Evolutionary conservation across 2,888 invertebrate genomes (phyloP).

Genomic region (Dione juno): DNA sequence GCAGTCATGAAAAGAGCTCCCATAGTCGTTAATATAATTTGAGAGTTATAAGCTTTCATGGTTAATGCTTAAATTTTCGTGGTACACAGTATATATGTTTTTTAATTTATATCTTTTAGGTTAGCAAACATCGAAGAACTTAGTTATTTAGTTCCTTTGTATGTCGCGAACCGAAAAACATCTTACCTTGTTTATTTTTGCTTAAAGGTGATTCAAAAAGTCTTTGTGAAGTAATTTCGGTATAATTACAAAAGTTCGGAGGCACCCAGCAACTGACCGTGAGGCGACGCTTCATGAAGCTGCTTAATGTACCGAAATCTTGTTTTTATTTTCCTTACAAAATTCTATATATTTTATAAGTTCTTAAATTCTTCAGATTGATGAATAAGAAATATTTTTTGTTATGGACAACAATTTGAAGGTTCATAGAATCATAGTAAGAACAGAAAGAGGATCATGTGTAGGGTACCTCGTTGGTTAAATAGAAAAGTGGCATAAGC

Average conservation of each 20-base stretch:
- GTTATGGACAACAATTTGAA: no score
- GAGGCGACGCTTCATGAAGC: conserved; percentile 24
- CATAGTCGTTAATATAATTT: no score
- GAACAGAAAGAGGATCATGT: no score
- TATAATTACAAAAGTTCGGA: conserved; percentile 23
- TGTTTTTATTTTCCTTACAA: conserved; percentile 24
- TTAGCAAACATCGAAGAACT: not conserved
- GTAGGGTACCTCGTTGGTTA: no score
- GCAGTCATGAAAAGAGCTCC: no score
- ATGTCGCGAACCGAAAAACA: not conserved
- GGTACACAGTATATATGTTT: not conserved
- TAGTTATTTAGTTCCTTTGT: not conserved
- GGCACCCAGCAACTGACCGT: conserved; percentile 24
- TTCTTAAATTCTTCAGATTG: not conserved
- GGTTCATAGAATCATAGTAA: no score
- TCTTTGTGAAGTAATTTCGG: conserved; percentile 9
- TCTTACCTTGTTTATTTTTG: conserved; percentile 18
- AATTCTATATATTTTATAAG: conserved; percentile 4
- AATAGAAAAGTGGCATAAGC: no score
- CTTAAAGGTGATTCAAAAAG: conserved; percentile 14
- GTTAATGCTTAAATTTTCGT: no score
- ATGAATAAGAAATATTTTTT: not conserved
- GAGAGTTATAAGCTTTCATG: no score
- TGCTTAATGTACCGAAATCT: conserved; percentile 34
- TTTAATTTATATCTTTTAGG: not conserved